Conservation (phyloP, 2,113 vertebrate species). For the Pipra filicauda region DNA sequence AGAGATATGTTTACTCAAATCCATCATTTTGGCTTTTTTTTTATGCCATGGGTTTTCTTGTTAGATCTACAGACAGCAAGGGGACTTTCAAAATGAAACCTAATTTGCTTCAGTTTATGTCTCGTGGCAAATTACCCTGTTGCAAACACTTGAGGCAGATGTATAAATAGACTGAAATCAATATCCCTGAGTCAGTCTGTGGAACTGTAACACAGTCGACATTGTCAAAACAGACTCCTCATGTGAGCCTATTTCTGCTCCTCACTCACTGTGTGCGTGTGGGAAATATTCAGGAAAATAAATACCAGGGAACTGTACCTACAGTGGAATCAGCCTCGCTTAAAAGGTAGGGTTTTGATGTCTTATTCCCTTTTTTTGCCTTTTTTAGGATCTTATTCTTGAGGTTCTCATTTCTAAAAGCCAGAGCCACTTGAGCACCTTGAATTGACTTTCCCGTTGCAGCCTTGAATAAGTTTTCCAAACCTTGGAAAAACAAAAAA, state of each 20-base stretch:
- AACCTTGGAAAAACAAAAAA: neutral
- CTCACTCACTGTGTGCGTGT: neutral
- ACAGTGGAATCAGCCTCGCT: neutral
- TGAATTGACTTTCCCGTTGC: neutral
- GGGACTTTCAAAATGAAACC: constrained; percentile 37
- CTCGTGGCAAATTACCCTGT: constrained; percentile 59
- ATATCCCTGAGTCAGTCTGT: constrained; percentile 42
- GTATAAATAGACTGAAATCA: constrained; percentile 64
- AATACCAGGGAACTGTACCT: constrained; percentile 13
- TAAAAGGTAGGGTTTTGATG: neutral
- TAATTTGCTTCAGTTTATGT: constrained; percentile 62
- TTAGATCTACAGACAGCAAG: constrained; percentile 7
- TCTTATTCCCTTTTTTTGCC: constrained; percentile 35
- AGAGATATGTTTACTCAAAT: neutral
- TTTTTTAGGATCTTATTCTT: neutral
- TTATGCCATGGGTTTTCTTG: neutral
- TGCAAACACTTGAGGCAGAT: constrained; percentile 49
- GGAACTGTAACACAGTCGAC: neutral
- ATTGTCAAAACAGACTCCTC: constrained; percentile 36
- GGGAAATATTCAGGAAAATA: constrained; percentile 30
- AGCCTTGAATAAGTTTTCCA: neutral
- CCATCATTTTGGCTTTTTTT: neutral
- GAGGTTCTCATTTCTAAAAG: neutral
- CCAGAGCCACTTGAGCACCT: neutral
- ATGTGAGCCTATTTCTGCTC: neutral